Evolutionary conservation across 2,113 vertebrate species (phyloP), one percentile per base, ranked within the genome.

Genomic region (Pipra filicauda): DNA sequence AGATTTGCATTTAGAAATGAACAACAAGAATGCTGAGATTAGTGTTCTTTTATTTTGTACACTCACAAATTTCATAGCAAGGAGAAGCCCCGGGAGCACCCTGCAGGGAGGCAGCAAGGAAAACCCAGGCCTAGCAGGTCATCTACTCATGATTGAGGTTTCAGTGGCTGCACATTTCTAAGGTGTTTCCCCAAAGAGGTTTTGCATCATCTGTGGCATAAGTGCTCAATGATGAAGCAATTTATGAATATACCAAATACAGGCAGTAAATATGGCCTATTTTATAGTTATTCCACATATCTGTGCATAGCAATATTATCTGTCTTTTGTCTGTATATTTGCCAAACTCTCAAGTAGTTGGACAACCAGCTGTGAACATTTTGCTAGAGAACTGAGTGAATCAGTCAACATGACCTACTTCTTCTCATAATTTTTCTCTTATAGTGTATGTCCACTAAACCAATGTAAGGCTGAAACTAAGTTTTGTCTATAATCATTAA

Each of bases 71-170:
- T 5, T 39, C 28, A n/a, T 12, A 89, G 26, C 17, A 43, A 26
- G 16, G 2, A 6, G 8, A 76, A 64, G 11, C 3, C 31, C 14
- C 1, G 1, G 39, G 17, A 37, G 5, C 7, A 55, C 12, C 19
- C 69, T 72, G 23, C 11, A 67, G 23, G 11, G n/a, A 20, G 1
- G 10, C 27, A 95, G 21, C 27, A 62, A 16, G 12, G 15, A 72
- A 51, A 12, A 83, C 11, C 4, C 46, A 75, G 17, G 14, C 15
- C 51, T 37, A n/a, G 8, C 7, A 77, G 24, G 48, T 24, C 3
- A 2, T 43, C 26, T 61, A 16, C 22, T 13, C 15, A 11, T 52
- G n/a, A 7, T 0, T 49, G 24, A 49, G 11, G 7, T 15, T 43
- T 57, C 30, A 35, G 8, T 24, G 37, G 24, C 21, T 70, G 33